Base-by-base conservation (phyloP, 2,797 vertebrate species). In the Oophaga sylvatica region DNA sequence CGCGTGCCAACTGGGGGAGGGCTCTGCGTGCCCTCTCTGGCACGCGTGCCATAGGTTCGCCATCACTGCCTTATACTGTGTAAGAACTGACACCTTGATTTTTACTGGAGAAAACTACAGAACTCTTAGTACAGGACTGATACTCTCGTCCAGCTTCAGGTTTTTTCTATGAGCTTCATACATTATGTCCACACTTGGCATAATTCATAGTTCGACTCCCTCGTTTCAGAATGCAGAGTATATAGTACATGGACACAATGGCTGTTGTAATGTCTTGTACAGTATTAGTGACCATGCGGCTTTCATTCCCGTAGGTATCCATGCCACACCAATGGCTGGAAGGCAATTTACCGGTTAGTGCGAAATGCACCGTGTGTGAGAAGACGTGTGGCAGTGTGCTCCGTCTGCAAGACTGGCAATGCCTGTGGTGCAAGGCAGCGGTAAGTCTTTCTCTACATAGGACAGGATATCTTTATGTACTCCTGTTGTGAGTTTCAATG, bases 301-400 rank as follows among this genome's bases (percentile, higher is more conserved):
- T 59, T 87, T 10, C 62, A 59, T 48, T 2, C 89, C 56, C 89
- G 57, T 91, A 99, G 98, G 97, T 99, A 77, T 97, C 96, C 0
- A 99, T 99, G 98, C 98, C 98, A 11, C 98, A 99, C 90, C 98
- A 99, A 93, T 99, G 98, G 98, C 83, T 99, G 90, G 98, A 99
- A 90, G 98, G 98, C 62, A 99, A 99, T 92, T 94, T 99, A 5
- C 96, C 98, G 0, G 98, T 99, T 88, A 99, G 98, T 0, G 98
- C 98, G 3, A 99, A 98, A 87, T 99, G 98, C 89, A 95, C 94
- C 0, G 96, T 98, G 57, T 99, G 98, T 29, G 98, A 99, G 84
- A 98, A 97, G 93, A 98, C 97, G 0, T 99, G 98, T 0, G 98
- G 98, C 90, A 98, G 97, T 0, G 98, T 99, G 76, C 94, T 99